Evolutionary conservation across 1,140 invertebrate genomes (phyloP).

Genomic region (Dermatophagoides farinae): DNA sequence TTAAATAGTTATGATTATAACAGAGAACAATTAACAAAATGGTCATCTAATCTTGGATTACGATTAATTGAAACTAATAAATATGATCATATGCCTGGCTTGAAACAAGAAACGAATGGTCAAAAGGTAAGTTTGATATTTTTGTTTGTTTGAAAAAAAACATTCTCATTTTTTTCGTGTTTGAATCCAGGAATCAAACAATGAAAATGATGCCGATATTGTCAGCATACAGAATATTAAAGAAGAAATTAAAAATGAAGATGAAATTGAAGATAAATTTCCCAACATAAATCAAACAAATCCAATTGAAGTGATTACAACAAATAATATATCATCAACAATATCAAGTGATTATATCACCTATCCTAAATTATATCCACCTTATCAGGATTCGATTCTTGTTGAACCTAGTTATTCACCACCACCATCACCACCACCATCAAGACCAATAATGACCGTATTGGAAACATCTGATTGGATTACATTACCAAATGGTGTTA

Average conservation of each 20-base stretch:
- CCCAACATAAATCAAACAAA: background rate
- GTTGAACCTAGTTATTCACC: background rate
- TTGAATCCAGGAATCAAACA: background rate
- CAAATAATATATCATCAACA: background rate
- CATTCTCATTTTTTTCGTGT: background rate
- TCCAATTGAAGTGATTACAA: background rate
- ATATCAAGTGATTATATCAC: background rate
- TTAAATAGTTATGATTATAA: constrained; percentile 12
- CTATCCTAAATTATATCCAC: background rate
- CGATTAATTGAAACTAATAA: background rate
- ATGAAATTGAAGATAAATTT: background rate
- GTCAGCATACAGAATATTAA: background rate
- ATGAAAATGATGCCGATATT: background rate
- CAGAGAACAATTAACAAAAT: background rate
- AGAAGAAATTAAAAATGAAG: background rate
- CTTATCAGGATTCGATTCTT: background rate
- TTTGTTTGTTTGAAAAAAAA: background rate
- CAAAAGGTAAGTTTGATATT: background rate
- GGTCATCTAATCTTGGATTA: constrained; percentile 6
- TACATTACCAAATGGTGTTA: constrained; percentile 13
- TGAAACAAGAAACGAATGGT: background rate
- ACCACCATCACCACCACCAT: constrained; percentile 11
- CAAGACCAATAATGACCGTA: constrained; percentile 8
- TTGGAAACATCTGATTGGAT: constrained; percentile 6
- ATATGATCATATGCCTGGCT: background rate